Evolutionary conservation across 2,888 invertebrate genomes (phyloP).

Genomic region (Dynastes grantii): DNA sequence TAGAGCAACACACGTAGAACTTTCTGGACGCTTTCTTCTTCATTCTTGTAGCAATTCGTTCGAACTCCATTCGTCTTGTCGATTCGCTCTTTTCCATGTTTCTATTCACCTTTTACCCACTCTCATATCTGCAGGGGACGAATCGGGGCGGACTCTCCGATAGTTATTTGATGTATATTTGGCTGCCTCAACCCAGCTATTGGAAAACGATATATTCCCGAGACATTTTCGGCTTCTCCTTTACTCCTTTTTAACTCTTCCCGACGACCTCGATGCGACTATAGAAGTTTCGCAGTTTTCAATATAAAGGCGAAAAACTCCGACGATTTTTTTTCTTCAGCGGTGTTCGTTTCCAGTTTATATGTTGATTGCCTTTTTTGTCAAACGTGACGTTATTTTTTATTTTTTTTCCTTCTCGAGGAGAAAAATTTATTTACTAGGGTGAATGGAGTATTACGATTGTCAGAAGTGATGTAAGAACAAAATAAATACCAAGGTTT

Average conservation of each 20-base stretch:
- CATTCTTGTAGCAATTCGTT: conserved; percentile 23
- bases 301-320: conserved; percentile 21
- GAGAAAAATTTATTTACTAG: neutral
- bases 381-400: conserved; percentile 26
- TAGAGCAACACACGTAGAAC: too few relatives aligned
- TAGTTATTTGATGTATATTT: conserved; percentile 43
- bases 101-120: conserved; percentile 6
- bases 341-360: conserved; percentile 30
- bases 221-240: conserved; percentile 40
- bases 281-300: conserved; percentile 28
- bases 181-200: conserved; percentile 28
- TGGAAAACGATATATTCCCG: conserved; percentile 44
- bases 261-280: neutral
- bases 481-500: too few relatives aligned
- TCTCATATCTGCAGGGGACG: neutral
- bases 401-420: neutral
- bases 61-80: neutral
- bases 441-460: neutral
- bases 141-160: neutral
- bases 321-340: conserved; percentile 23
- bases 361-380: conserved; percentile 36
- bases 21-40: too few relatives aligned
- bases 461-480: neutral
- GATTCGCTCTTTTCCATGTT: conserved; percentile 10
- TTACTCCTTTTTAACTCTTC: conserved; percentile 11